Base-by-base conservation (phyloP, 2,888 invertebrate genomes). In the Mimumesa dahlbomi region DNA sequence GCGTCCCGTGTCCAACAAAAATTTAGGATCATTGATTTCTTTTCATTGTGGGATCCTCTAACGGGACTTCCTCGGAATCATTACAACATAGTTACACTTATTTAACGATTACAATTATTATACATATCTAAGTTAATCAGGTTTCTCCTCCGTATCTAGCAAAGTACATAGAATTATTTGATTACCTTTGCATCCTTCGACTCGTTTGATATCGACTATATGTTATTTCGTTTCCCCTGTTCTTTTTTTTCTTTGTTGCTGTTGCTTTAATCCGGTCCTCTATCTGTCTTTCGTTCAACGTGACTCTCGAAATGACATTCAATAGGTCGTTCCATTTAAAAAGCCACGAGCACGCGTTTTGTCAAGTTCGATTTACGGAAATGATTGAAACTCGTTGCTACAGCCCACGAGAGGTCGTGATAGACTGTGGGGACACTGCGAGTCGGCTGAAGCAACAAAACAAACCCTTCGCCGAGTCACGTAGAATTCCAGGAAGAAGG, bases 21-120 rank as follows among this genome's bases (percentile, higher is more conserved):
- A 34, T 34, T n/a, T 9, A 19, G 36, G 16, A 16, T 40, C 40
- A 29, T 1, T 1, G 34, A n/a, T 2, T 11, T 34, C 40, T 14
- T 16, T 14, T 16, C 11, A 22, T n/a, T 11, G n/a, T 4, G 14
- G 1, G 57, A 48, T 0, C 18, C 16, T 2, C 46, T 14, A 14
- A 42, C n/a, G n/a, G n/a, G 64, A 62, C 69, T 29, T 29, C 45
- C 61, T 58, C 57, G 34, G n/a, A 58, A 67, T 65, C 58, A 43
- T 34, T 62, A 69, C 73, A 78, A 73, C 62, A 57, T 74, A 73
- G 65, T 70, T 75, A 78, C 67, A 62, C 75, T 72, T 78, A 78
- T 53, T 75, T 58, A 79, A 79, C 78, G 43, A 70, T 73, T 70
- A 74, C 65, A 74, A 79, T 73, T 79, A 69, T 58, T 64, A 46